These are phyloP conservation scores for Dicyrtoma fusca DNA, from an alignment of 2,888 invertebrate genomes.

Conservation along the genomic window DNA sequence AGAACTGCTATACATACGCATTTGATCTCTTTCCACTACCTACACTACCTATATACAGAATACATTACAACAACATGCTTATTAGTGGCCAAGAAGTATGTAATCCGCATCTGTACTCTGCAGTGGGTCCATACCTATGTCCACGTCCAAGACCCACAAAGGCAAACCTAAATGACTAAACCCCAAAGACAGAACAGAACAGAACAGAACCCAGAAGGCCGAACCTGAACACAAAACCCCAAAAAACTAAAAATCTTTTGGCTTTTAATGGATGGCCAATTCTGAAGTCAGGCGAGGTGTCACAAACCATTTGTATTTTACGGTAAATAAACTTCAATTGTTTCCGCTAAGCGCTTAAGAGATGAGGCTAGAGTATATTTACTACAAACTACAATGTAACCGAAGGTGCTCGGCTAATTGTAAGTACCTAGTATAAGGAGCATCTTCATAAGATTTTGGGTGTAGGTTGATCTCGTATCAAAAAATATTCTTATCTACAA, in stretches of 20 bases:
- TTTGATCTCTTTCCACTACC: not conserved
- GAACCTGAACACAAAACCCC: no score
- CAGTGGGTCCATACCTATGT: not conserved
- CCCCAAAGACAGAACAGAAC: not conserved
- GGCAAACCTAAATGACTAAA: not conserved
- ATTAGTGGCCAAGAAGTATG: no score
- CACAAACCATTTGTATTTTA: constrained; percentile 39
- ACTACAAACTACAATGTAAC: no score
- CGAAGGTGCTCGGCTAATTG: no score
- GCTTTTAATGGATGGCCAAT: constrained; percentile 20
- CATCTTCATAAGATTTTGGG: no score
- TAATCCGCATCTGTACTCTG: no score
- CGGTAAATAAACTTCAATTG: constrained; percentile 43
- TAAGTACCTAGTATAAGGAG: no score
- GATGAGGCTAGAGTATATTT: no score
- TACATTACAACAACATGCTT: no score
- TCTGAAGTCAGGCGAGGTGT: constrained; percentile 23
- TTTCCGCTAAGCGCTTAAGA: constrained; percentile 37
- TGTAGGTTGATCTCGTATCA: no score
- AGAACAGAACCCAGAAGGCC: constrained; percentile 1
- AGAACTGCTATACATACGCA: not conserved
- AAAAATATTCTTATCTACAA: constrained; percentile 3
- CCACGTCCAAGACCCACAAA: not conserved
- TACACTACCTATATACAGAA: no score
- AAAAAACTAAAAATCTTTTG: not conserved